Percentiles rank a stretch among this genome's conserved stretches.
phyloP scores from a whole-genome alignment of 2,888 invertebrate genomes.

The Lepeophtheirus nordmannii region DNA sequence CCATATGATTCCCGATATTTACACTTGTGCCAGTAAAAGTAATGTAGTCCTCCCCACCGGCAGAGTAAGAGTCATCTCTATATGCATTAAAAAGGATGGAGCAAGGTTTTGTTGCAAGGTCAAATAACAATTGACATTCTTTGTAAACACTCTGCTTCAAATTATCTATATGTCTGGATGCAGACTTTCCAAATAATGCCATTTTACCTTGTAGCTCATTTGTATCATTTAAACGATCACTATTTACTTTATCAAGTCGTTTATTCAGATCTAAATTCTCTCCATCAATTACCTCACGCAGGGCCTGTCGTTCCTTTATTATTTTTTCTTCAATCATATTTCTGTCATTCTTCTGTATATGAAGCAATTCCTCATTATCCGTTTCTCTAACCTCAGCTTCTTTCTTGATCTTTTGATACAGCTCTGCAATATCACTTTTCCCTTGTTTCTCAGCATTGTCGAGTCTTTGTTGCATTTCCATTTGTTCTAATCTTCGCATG shows the following conservation, averaged over 20 bases:
- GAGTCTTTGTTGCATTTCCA: conserved; percentile 21
- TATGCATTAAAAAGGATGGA: conserved; percentile 20
- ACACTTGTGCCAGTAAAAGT: conserved; percentile 22
- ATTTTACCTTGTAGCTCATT: conserved; percentile 20
- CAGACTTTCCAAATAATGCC: conserved; percentile 21
- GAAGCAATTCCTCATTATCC: neutral
- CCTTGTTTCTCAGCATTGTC: conserved; percentile 22
- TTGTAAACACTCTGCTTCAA: neutral
- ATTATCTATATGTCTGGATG: conserved; percentile 16
- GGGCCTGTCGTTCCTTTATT: conserved; percentile 13
- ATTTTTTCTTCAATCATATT: conserved; percentile 16
- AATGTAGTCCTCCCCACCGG: conserved; percentile 22
- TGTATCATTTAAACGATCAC: conserved; percentile 12
- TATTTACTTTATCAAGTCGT: conserved; percentile 15
- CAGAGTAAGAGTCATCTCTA: conserved; percentile 14
- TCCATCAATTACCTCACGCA: conserved; percentile 5
- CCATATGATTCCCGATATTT: conserved; percentile 22
- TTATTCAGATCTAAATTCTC: conserved; percentile 18
- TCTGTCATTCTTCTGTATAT: conserved; percentile 7
- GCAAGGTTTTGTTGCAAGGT: conserved; percentile 22
- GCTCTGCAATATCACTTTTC: neutral
- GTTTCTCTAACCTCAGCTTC: conserved; percentile 9
- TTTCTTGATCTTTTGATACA: conserved; percentile 11
- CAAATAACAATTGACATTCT: conserved; percentile 17
- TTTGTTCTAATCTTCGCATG: conserved; percentile 22